These are phyloP conservation scores for Danio aesculapii DNA, from an alignment of 2,797 vertebrate species.

Conservation along the genomic window DNA sequence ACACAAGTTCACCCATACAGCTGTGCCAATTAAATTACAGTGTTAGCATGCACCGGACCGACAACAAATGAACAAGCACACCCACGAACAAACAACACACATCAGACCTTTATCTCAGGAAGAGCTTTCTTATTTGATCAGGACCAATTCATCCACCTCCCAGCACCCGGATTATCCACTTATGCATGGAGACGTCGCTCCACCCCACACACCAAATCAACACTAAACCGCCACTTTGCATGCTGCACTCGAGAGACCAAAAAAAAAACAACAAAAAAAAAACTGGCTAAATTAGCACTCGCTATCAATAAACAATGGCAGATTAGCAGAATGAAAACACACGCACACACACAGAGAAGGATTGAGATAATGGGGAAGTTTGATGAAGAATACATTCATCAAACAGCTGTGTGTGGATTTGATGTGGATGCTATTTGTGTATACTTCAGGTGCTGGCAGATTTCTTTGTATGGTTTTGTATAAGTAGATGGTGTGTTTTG, in stretches of 20 bases:
- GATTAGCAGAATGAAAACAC: slow-evolving; percentile 15
- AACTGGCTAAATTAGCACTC: slow-evolving; percentile 9
- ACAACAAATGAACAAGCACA: slow-evolving; percentile 57
- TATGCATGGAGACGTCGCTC: slow-evolving; percentile 42
- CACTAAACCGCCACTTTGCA: slow-evolving; percentile 45
- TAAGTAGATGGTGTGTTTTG: slow-evolving; percentile 7
- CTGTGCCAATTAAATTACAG: slow-evolving; percentile 52
- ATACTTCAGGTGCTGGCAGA: background rate
- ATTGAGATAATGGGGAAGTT: slow-evolving; percentile 6
- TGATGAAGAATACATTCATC: background rate
- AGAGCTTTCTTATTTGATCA: slow-evolving; percentile 58
- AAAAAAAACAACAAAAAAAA: slow-evolving; percentile 25
- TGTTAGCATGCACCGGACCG: slow-evolving; percentile 34
- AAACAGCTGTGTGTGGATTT: background rate
- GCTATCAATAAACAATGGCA: slow-evolving; percentile 40
- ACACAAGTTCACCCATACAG: slow-evolving; percentile 35
- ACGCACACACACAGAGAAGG: background rate
- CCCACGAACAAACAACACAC: slow-evolving; percentile 28
- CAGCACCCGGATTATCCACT: slow-evolving; percentile 59
- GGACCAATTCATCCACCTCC: slow-evolving; percentile 57
- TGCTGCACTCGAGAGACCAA: slow-evolving; percentile 21
- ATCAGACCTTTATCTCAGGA: slow-evolving; percentile 51
- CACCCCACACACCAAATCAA: slow-evolving; percentile 36
- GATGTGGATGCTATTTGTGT: background rate
- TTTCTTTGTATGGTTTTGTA: slow-evolving; percentile 6